Base-by-base conservation (phyloP, 2,888 invertebrate species). In the Glaucopsyche alexis region DNA sequence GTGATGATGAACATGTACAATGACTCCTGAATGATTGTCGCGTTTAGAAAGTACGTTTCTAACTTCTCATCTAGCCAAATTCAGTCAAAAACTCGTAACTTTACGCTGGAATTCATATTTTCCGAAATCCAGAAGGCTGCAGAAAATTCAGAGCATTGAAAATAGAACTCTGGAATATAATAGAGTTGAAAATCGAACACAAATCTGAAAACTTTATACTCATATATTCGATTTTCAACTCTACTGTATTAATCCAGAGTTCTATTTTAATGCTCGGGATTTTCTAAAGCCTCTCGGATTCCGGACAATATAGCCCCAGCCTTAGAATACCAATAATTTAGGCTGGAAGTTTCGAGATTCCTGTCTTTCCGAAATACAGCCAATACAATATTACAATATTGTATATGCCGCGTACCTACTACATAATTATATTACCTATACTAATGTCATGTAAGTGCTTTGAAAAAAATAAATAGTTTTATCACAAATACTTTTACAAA, bases 41-140 rank as follows among this genome's bases (percentile, higher is more conserved):
- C 16, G 55, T 55, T 55, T 19, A 55, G 11, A 55, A 55, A 8
- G 7, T 55, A 16, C 19, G 55, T 55, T 55, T 55, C 55, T 8
- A 55, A 55, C 55, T 55, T 11, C 5, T 55, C n/a, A 16, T 52
- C 19, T 55, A 55, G 19, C 55, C 55, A 55, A 55, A 55, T 55
- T 55, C 55, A 55, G 55, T 55, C 55, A 19, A 49, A 9, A 49
- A 55, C 16, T 55, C 19, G 19, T 55, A 16, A 19, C 8, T 19
- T 16, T 52, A 16, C 4, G 29, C 2, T 29, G 2, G 29, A 4
- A 29, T 4, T 29, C n/a, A 29, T 29, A 29, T 29, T 29, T 2
- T 29, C 29, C 29, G 29, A 4, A 29, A 29, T 29, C 29, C 29
- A 4, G 29, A 29, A 29, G 29, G 29, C 29, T 29, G 29, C 3